These are phyloP conservation scores for Spodoptera frugiperda DNA, from an alignment of 1,140 invertebrate species.

Conservation along the genomic window DNA sequence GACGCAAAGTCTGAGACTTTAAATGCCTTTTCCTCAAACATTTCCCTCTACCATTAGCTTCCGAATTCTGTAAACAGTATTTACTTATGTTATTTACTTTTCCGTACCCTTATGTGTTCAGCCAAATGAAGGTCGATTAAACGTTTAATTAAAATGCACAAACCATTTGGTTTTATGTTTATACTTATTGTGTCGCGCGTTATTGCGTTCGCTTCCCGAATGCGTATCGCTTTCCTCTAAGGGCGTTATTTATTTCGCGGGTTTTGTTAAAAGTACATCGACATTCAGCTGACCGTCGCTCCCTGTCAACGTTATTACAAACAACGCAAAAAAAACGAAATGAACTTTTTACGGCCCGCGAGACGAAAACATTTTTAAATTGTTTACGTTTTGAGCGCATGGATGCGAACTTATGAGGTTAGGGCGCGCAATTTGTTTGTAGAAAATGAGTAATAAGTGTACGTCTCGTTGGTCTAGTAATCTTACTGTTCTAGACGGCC, in stretches of 20 bases:
- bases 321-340: constrained; percentile 21
- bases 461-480: neutral
- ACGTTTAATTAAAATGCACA: constrained; percentile 46
- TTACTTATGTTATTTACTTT: constrained; percentile 41
- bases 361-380: constrained; percentile 32
- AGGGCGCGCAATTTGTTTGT: neutral
- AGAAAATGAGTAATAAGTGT: neutral
- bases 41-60: constrained; percentile 34
- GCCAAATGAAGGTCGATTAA: constrained; percentile 43
- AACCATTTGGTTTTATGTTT: constrained; percentile 42
- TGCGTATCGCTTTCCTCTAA: constrained; percentile 40
- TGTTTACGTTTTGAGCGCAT: constrained; percentile 30
- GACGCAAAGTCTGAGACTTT: neutral
- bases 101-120: constrained; percentile 42
- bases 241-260: constrained; percentile 30
- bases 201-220: constrained; percentile 26
- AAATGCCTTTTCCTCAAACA: constrained; percentile 20
- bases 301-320: constrained; percentile 19
- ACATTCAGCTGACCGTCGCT: constrained; percentile 33
- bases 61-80: constrained; percentile 41
- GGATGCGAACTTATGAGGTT: neutral
- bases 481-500: no score
- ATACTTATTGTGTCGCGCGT: constrained; percentile 25
- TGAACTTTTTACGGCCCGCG: constrained; percentile 27
- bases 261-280: constrained; percentile 28